Evolutionary conservation across 2,888 invertebrate genomes (phyloP), one percentile per base, ranked within the genome.

Genomic region (Matsumyia berberina): DNA sequence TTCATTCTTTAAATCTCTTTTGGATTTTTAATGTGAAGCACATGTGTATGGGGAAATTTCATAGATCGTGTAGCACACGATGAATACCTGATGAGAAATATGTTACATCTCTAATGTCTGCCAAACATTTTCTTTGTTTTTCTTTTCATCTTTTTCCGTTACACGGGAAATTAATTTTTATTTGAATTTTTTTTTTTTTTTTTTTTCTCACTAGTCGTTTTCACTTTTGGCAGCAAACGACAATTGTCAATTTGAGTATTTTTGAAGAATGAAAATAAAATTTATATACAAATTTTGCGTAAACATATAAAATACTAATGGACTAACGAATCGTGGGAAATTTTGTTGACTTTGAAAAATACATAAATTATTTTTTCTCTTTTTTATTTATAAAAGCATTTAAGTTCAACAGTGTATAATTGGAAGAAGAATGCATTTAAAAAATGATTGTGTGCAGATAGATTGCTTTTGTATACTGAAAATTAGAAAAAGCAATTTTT

Each of bases 161-260:
- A 53, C 35, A 64, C 9, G 15, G 24, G 15, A 73, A 73, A 73
- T 73, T 64, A 44, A 55, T 35, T 64, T 39, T 35, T n/a, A n/a
- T n/a, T n/a, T 24, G 24, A 24, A n/a, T n/a, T n/a, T n/a, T n/a
- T n/a, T n/a, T n/a, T n/a, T n/a, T n/a, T n/a, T n/a, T n/a, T n/a
- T n/a, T 53, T 17, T 73, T 53, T 60, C 53, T 62, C 51, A 9
- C 7, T 12, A 42, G 33, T 53, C 33, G 4, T 19, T 62, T 42
- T 53, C 35, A 35, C 9, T 73, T 62, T 62, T 73, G 73, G 73
- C 62, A 73, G 24, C 39, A 9, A 31, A 17, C 8, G 33, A 44
- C 53, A 42, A 24, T 44, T 69, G 55, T 55, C 55, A 33, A 44
- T 69, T 55, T 31, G 19, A 55, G 24, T 9, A 64, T n/a, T 12